These are phyloP conservation scores for Pogona vitticeps DNA, from an alignment of 2,113 vertebrate genomes.

Conservation along the genomic window DNA sequence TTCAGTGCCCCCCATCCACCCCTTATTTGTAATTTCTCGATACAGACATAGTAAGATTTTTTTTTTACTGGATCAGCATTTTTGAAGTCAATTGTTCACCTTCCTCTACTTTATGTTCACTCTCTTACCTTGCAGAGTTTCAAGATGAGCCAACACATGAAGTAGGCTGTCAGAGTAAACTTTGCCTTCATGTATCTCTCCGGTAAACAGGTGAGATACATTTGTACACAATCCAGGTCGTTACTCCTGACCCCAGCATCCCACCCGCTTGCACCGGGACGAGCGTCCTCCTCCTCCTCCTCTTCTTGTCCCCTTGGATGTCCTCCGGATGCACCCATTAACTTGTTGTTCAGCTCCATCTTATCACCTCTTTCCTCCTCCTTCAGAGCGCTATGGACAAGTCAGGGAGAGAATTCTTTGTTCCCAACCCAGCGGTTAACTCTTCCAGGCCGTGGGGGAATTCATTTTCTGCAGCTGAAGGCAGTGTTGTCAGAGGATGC, in stretches of 20 bases:
- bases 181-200: slow-evolving; percentile 69
- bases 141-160: slow-evolving; percentile 75
- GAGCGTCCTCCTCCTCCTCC: neutral
- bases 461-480: slow-evolving; percentile 48
- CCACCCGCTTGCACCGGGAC: slow-evolving; percentile 17
- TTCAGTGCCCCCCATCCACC: neutral
- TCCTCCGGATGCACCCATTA: slow-evolving; percentile 51
- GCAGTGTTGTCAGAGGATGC: slow-evolving; percentile 32
- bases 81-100: slow-evolving; percentile 21
- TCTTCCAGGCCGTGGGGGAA: slow-evolving; percentile 38
- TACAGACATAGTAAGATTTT: neutral
- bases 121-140: slow-evolving; percentile 79
- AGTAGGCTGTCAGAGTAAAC: slow-evolving; percentile 66
- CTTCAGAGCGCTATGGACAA: slow-evolving; percentile 43
- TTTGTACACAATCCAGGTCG: slow-evolving; percentile 62
- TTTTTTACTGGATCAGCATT: slow-evolving; percentile 17
- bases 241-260: neutral
- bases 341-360: slow-evolving; percentile 60
- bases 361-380: neutral
- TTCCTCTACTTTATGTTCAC: neutral
- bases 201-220: slow-evolving; percentile 59
- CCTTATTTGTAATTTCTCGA: neutral
- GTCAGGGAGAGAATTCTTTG: slow-evolving; percentile 39
- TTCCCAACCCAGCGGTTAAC: slow-evolving; percentile 32
- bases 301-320: slow-evolving; percentile 42